A percentile compares a stretch with the other conserved stretches of the same genome.
phyloP scores from a whole-genome alignment of 2,888 invertebrate species.

The Stenodema calcarata region DNA sequence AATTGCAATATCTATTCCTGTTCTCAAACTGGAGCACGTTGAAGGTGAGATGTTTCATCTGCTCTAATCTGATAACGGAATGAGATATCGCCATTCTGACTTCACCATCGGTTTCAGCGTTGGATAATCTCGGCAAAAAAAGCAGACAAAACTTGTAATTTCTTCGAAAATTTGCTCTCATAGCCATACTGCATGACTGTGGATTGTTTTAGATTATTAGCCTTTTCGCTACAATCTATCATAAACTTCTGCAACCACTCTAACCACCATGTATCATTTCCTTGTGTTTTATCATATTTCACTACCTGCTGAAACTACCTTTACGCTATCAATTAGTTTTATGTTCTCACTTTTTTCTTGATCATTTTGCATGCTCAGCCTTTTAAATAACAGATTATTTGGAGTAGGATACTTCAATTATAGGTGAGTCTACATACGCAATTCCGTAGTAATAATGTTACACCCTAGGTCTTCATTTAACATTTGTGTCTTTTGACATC shows the following conservation, averaged over 20 bases:
- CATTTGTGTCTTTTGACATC: too few species aligned
- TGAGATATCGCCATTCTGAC: too few species aligned
- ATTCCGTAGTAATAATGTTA: neutral
- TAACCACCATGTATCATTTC: neutral
- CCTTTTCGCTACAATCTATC: neutral
- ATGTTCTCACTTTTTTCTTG: slow-evolving; percentile 14
- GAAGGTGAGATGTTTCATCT: too few species aligned
- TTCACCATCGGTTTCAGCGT: too few species aligned
- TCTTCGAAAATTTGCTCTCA: too few species aligned
- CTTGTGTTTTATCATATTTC: neutral
- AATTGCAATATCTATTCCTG: too few species aligned
- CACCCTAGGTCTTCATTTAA: neutral
- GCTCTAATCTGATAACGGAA: too few species aligned
- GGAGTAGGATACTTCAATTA: slow-evolving; percentile 78
- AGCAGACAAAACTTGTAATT: too few species aligned
- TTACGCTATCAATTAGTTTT: neutral
- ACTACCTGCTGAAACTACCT: neutral
- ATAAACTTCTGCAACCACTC: neutral
- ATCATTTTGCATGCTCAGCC: slow-evolving; percentile 69
- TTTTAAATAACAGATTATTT: slow-evolving; percentile 81
- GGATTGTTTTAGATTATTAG: too few species aligned
- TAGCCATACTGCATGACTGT: too few species aligned
- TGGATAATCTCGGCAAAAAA: too few species aligned
- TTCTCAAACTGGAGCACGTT: too few species aligned
- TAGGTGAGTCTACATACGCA: slow-evolving; percentile 65